A percentile compares a stretch with the other conserved stretches of the same genome.
Conservation (phyloP, 2,113 vertebrate species). For the Notiomystis cincta region DNA sequence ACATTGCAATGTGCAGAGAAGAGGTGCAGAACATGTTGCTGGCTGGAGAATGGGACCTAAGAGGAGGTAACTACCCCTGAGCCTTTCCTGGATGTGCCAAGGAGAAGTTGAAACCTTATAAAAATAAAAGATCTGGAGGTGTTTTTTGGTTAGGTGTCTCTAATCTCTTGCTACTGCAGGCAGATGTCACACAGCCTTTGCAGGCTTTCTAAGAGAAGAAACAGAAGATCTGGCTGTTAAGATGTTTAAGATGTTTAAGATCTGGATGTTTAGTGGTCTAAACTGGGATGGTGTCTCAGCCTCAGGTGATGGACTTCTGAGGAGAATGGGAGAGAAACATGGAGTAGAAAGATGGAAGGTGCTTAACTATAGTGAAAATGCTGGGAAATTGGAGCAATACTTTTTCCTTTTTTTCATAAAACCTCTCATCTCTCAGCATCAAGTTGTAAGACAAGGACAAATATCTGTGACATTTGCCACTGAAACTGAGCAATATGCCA, state of each 20-base stretch:
- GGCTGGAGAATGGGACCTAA: background rate
- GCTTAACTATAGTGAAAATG: background rate
- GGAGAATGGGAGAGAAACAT: background rate
- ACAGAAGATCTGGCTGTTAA: no score
- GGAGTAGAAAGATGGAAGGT: background rate
- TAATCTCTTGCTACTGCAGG: background rate
- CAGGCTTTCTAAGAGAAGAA: background rate
- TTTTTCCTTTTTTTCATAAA: background rate
- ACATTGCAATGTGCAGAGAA: background rate
- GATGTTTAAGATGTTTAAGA: no score
- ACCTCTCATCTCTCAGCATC: background rate
- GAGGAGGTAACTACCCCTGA: background rate
- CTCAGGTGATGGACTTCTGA: background rate
- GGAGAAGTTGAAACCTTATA: background rate
- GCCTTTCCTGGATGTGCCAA: background rate
- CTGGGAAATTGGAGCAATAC: background rate
- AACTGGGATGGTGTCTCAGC: background rate
- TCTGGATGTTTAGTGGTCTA: background rate
- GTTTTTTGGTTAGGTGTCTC: background rate
- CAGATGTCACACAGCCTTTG: background rate
- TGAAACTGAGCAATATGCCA: background rate
- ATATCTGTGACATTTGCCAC: background rate
- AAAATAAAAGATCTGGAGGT: background rate
- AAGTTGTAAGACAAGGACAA: background rate
- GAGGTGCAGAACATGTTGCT: background rate